phyloP scores from a whole-genome alignment of 37 sponge, comb jelly and placozoan species.

The Diacarnus erythraeanus region DNA sequence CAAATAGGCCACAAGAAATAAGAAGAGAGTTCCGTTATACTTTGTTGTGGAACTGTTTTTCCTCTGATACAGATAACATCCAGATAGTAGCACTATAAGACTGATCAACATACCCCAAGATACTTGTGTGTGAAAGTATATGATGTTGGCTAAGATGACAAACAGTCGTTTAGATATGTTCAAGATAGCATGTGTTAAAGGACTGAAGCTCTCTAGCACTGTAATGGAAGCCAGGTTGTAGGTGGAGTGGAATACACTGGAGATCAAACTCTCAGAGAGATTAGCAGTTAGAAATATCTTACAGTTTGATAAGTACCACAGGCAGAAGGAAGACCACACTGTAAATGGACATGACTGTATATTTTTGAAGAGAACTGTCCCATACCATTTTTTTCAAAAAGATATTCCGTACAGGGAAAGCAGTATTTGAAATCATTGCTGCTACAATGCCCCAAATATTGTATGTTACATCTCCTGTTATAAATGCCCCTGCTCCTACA shows the following conservation, averaged over 20 bases:
- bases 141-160: not conserved
- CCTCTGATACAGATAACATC: not conserved
- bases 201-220: not conserved
- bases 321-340: not conserved
- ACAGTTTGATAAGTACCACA: not conserved
- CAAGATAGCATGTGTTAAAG: not conserved
- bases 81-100: not conserved
- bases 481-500: not conserved
- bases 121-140: not conserved
- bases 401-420: not conserved
- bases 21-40: too few relatives aligned
- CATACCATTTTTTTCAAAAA: constrained; percentile 1
- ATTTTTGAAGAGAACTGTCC: not conserved
- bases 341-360: not conserved
- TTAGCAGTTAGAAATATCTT: not conserved
- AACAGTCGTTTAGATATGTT: not conserved
- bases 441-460: constrained; percentile 3
- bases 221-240: not conserved
- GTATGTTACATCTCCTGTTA: not conserved
- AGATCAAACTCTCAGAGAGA: not conserved
- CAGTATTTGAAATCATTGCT: constrained; percentile 5
- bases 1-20: too few relatives aligned
- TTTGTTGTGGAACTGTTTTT: not conserved
- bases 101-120: not conserved
- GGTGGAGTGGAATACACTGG: not conserved